These are phyloP conservation scores for Varecia variegata DNA, from an alignment of 2,797 vertebrate species.

Conservation along the genomic window DNA sequence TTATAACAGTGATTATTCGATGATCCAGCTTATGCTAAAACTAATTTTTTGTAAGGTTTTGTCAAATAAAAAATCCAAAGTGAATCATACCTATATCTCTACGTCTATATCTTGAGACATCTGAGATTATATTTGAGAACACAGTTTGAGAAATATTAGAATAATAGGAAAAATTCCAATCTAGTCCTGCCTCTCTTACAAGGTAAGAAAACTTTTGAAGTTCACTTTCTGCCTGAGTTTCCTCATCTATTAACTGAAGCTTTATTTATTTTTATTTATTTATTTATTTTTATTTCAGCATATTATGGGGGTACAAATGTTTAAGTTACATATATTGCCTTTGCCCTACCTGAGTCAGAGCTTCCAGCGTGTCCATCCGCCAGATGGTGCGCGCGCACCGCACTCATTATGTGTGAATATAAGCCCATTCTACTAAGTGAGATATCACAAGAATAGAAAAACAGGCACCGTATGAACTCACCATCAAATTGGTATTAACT, in stretches of 20 bases:
- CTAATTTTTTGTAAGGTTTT: background rate
- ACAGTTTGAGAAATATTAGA: background rate
- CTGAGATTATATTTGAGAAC: background rate
- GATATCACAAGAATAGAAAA: too few species aligned
- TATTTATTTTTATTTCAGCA: too few species aligned
- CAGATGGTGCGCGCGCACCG: too few species aligned
- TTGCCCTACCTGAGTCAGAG: too few species aligned
- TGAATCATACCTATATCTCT: background rate
- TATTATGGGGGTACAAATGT: too few species aligned
- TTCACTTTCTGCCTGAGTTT: background rate
- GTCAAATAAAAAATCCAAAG: background rate
- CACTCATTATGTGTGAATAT: too few species aligned
- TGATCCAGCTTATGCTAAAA: background rate
- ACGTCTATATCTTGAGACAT: background rate
- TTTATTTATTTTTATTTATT: background rate
- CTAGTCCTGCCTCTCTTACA: background rate
- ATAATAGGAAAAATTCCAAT: background rate
- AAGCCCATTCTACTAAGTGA: too few species aligned
- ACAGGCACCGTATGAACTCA: too few species aligned
- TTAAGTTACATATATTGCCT: too few species aligned
- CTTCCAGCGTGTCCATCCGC: too few species aligned
- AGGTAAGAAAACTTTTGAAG: background rate
- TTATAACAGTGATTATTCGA: background rate
- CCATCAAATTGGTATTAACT: too few species aligned
- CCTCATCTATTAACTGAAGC: background rate